Evolutionary conservation across 2,113 vertebrate genomes (phyloP), one percentile per base, ranked within the genome.

Genomic region (Planiliza haematocheilus): DNA sequence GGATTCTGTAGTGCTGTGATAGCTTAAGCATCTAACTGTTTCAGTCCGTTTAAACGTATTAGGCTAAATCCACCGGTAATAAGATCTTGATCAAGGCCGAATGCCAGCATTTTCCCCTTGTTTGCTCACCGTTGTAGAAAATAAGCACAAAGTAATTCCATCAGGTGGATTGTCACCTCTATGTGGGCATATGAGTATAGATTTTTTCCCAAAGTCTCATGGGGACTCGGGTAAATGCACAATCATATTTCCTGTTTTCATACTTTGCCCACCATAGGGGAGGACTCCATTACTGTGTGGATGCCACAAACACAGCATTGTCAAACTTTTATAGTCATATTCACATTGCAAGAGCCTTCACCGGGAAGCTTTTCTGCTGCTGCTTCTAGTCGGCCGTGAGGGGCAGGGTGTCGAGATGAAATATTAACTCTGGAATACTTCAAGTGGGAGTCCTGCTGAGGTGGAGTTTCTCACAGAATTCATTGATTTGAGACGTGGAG

Each of bases 41-140:
- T 70, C 34, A 48, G 24, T 68, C 8, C 43, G 63, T 84, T 89
- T 81, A 59, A 30, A 52, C 55, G 43, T 68, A 77, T 83, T 64
- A 41, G 52, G 56, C 60, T 17, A 50, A 53, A 63, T 61, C 45
- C 56, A 58, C 39, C 14, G 9, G 78, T 77, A 61, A 83, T 77
- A 73, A 12, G 41, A 77, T 14, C 64, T 65, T 69, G 52, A 79
- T 79, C 24, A 60, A 58, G 77, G 50, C 45, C 49, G 55, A 68
- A 5, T 55, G 48, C 3, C 49, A 81, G 65, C 37, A 39, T 21
- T 41, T 77, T 70, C n/a, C 0, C 42, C 53, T 30, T 57, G 70
- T 83, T 70, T 79, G 41, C 42, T 70, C 59, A 63, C 53, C 59
- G 39, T 20, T 68, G 57, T 65, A 30, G 67, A 80, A 77, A 71